Base-by-base conservation (phyloP, 2,888 invertebrate genomes). In the Phengaris alcon region DNA sequence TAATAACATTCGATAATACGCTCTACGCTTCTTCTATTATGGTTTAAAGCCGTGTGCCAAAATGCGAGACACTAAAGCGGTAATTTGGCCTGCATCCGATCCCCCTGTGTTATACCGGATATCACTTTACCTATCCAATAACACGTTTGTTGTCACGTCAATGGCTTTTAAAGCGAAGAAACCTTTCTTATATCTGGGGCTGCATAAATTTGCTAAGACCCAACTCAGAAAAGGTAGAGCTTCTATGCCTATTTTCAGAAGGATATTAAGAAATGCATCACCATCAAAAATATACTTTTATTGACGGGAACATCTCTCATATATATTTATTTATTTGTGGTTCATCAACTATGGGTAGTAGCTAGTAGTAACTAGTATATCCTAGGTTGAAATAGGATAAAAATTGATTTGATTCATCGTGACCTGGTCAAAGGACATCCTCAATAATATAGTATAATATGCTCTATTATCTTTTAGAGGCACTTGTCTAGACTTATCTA, bases 111-210 rank as follows among this genome's bases (percentile, higher is more conserved):
- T 52, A 52, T 72, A 15, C 22, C 69, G 69, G 72, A 70, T 52
- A 54, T 72, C 72, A 72, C 72, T 72, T 72, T 72, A 72, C 52
- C 70, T 70, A 48, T 70, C 51, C 48, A 51, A 64, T 64, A 35
- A 35, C 51, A 22, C 7, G 9, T 48, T 69, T 48, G 22, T 51
- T 70, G 15, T 15, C 70, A 70, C 51, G 15, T 51, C 70, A 48
- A 51, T 51, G 22, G 48, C 15, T 51, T 69, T 69, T 48, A 70
- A 48, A 51, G n/a, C 15, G 51, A 70, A 51, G 51, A 70, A 70
- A 70, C 48, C 70, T 70, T 70, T 51, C 15, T 7, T 51, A 9
- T 22, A 51, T 8, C 8, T 6, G 22, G 51, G 48, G 48, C 22
- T 70, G 70, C 22, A 70, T 64, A 64, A 6, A 70, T 15, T 51